A percentile compares a stretch with the other conserved stretches of the same genome.
Evolutionary conservation across 2,113 vertebrate species (phyloP).

Genomic region (Tragelaphus strepsiceros): DNA sequence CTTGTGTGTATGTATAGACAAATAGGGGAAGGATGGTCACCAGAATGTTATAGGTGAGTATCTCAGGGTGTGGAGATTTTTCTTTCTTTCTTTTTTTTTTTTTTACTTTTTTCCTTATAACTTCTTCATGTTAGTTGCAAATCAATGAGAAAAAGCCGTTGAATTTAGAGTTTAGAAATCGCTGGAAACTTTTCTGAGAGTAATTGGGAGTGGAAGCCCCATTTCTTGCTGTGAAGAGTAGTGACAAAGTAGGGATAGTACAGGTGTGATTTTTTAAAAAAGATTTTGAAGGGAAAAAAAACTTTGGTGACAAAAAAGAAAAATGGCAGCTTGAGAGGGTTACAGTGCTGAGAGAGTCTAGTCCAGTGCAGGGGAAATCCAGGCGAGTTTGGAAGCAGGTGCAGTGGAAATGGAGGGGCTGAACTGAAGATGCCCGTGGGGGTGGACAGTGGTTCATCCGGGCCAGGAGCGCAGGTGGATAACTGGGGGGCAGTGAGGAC

Average conservation of each 20-base stretch:
- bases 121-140: not conserved
- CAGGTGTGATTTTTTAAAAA: rapidly evolving
- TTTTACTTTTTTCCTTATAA: not conserved
- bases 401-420: not conserved
- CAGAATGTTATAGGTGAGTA: rapidly evolving
- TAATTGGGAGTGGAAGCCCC: not conserved
- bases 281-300: not conserved
- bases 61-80: not conserved
- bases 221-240: not conserved
- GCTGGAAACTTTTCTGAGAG: not conserved
- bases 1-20: rapidly evolving
- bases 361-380: rapidly evolving
- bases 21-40: rapidly evolving
- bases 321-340: not conserved
- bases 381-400: rapidly evolving
- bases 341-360: not conserved
- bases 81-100: not conserved
- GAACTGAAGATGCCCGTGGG: not conserved
- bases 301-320: not conserved
- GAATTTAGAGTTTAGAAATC: not conserved
- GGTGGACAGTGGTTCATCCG: rapidly evolving
- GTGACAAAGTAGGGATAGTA: not conserved
- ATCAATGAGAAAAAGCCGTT: not conserved
- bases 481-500: not conserved
- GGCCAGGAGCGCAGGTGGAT: rapidly evolving